Conservation (phyloP, 2,888 invertebrate genomes). For the Thyatira batis region DNA sequence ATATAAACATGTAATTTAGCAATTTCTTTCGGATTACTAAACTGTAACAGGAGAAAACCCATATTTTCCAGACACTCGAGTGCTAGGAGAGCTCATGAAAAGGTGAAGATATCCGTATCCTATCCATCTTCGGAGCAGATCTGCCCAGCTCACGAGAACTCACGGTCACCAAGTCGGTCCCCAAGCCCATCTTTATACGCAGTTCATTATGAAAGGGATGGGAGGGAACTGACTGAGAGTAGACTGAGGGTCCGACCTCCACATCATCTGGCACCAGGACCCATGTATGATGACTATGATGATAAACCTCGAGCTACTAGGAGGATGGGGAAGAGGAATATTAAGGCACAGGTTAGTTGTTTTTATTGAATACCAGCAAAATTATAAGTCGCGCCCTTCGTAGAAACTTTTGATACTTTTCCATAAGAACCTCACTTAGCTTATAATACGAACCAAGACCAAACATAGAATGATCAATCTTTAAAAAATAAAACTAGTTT, state of each 20-base stretch:
- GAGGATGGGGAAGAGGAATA: conserved; percentile 93
- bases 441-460: too few species aligned
- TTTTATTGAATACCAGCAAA: too few species aligned
- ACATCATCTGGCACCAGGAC: conserved; percentile 73
- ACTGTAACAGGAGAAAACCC: background rate
- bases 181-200: conserved; percentile 82
- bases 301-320: conserved; percentile 80
- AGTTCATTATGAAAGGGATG: conserved; percentile 86
- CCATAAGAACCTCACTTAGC: too few species aligned
- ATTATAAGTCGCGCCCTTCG: too few species aligned
- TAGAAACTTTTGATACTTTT: too few species aligned
- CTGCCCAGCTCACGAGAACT: conserved; percentile 66
- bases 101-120: conserved; percentile 92
- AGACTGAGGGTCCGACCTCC: conserved; percentile 81
- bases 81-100: conserved; percentile 86
- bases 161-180: conserved; percentile 65
- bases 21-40: too few species aligned
- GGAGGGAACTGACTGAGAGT: conserved; percentile 84
- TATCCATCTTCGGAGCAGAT: conserved; percentile 91
- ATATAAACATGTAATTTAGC: too few species aligned
- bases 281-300: conserved; percentile 71
- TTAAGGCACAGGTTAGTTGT: conserved; percentile 92
- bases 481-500: too few species aligned
- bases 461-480: too few species aligned
- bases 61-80: conserved; percentile 81